Evolutionary conservation across 2,888 invertebrate species (phyloP), one percentile per base, ranked within the genome.

Genomic region (Sisyra terminalis): DNA sequence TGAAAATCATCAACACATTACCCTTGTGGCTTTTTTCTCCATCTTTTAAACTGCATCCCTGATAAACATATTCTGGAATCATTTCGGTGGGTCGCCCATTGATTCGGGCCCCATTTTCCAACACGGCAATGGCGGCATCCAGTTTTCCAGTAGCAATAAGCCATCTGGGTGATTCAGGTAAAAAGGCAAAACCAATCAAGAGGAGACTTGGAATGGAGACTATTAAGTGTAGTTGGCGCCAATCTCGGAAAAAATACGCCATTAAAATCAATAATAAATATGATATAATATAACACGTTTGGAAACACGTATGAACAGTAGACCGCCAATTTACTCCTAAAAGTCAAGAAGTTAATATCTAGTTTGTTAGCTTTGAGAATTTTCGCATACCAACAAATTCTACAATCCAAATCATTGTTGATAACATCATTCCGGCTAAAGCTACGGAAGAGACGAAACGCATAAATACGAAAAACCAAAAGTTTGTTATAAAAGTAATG

Each of bases 131-230:
- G 2, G 76, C 75, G 59, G 76, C 73, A 45, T 71, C 69, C 14
- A 69, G 67, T 49, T 71, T 69, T 24, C 75, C 76, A 65, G 74
- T 74, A 42, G 73, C 71, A 43, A 78, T 57, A 30, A 78, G 57
- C 78, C 78, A 78, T 52, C 78, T 66, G 3, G 78, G 78, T 4
- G 78, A 78, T 64, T 78, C 78, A 29, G 78, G 45, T 13, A 32
- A 11, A 41, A 56, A 63, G 68, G 59, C 76, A 72, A 75, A 78
- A 5, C 24, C 24, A 24, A 24, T 24, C 24, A 24, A 24, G 50
- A 76, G 59, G 45, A 66, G 59, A 44, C 76, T 63, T 11, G 79
- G 78, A 18, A 78, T 53, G 1, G 77, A 77, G 45, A 80, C 62
- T 35, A 74, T 69, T 37, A 79, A 58, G 55, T 79, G 79, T 17